phyloP scores from a whole-genome alignment of 23 tunicate genomes.

The Trididemnum nubilum region DNA sequence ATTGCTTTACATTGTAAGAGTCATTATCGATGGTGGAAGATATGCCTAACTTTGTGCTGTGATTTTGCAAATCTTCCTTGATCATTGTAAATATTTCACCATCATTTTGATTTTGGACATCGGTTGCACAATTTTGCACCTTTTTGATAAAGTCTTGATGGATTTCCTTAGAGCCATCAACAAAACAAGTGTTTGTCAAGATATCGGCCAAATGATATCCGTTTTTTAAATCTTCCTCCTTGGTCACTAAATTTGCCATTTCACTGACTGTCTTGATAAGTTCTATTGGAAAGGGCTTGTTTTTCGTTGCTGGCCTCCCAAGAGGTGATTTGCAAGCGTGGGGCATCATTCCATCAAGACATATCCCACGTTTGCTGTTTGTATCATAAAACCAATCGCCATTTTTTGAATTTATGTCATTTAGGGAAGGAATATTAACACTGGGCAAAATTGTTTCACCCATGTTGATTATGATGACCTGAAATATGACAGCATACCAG shows the following conservation, averaged over 20 bases:
- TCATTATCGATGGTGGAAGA: neutral
- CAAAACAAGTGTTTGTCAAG: conserved; percentile 12
- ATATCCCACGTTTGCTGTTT: neutral
- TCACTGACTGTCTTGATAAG: conserved; percentile 27
- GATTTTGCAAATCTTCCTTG: neutral
- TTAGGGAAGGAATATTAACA: neutral
- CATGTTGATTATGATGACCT: neutral
- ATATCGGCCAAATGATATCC: conserved; percentile 45
- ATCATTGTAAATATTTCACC: neutral
- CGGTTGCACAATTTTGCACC: no score
- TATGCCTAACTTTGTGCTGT: neutral
- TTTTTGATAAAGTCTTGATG: neutral
- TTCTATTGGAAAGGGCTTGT: neutral
- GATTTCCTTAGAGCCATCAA: conserved; percentile 12
- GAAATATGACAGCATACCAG: conserved; percentile 32
- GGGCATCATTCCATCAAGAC: neutral
- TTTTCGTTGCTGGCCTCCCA: neutral
- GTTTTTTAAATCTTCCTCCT: neutral
- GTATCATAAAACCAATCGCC: conserved; percentile 5
- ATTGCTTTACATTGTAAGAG: conserved; percentile 5
- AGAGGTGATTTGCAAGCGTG: neutral
- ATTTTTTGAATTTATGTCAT: neutral
- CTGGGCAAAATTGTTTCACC: neutral
- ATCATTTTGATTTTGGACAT: no score
- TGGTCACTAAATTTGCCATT: conserved; percentile 27